Evolutionary conservation across 2,797 vertebrate genomes (phyloP), one percentile per base, ranked within the genome.

Genomic region (Onychomys torridus): DNA sequence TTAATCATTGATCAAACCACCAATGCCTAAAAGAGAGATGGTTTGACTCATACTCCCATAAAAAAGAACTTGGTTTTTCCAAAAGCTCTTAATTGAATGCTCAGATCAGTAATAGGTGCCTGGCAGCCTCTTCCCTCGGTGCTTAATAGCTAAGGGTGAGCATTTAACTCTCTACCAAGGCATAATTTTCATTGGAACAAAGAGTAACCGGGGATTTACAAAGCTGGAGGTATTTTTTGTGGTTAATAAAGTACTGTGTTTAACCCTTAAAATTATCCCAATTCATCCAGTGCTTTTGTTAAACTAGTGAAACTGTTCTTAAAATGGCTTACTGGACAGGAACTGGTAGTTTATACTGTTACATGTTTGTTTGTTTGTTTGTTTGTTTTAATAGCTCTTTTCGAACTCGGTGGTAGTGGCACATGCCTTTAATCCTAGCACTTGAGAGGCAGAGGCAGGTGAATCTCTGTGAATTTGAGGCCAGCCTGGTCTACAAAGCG

Each of bases 81-180:
- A 94, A 65, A 63, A 65, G 34, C 75, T 91, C 75, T 63, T 91
- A 43, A 75, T 52, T 75, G 76, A 91, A 57, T 86, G 92, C 96
- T 73, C 83, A 86, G 23, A 46, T 73, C 67, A 90, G 34, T 49
- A 71, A 40, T 27, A 25, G 46, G 29, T 40, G 6, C 6, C 43
- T 79, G 43, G 40, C 67, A 34, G 19, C 37, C 63, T 85, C 52
- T 73, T 92, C 90, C 73, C 55, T 61, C 21, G 2, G 13, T 78
- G 59, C 59, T 78, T 78, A 90, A 59, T 19, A 78, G 88, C 43
- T n/a, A 25, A 78, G 43, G 59, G 17, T 90, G 75, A 37, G 37
- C 32, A 37, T 19, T 78, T 78, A 32, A 83, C 88, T 82, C 82
- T 21, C 91, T 69, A 87, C n/a, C 83, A 82, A 92, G 82, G 55